Percentiles rank a stretch among this genome's conserved stretches.
Evolutionary conservation across 2,113 vertebrate genomes (phyloP).

Genomic region (Cyphomyrus discorhynchus): DNA sequence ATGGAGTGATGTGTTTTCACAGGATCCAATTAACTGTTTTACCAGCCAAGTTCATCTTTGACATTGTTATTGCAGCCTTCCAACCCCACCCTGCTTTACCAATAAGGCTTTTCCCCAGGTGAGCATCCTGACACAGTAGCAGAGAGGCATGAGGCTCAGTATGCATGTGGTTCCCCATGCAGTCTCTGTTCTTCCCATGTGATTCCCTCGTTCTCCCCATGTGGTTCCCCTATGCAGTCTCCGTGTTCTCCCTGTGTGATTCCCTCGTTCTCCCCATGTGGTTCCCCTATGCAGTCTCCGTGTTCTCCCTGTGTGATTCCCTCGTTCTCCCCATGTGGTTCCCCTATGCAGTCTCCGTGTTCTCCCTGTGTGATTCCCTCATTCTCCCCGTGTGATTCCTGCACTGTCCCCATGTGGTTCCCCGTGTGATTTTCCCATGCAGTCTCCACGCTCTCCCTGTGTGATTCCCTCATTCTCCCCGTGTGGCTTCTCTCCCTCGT

Average conservation of each 20-base stretch:
- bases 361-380: neutral
- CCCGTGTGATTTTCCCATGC: neutral
- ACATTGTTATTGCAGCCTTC: neutral
- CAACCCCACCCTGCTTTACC: neutral
- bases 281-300: no score
- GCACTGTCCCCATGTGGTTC: neutral
- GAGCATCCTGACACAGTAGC: neutral
- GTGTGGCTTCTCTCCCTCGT: neutral
- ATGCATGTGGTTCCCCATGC: neutral
- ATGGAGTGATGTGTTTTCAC: neutral
- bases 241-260: no score
- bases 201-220: no score
- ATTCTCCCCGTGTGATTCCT: neutral
- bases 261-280: no score
- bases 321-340: no score
- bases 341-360: no score
- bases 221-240: no score
- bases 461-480: neutral
- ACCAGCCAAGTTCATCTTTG: neutral
- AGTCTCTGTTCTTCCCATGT: no score
- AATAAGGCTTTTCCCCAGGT: neutral
- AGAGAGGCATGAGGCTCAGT: neutral
- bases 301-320: neutral
- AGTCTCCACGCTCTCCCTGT: neutral
- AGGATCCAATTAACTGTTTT: neutral